These are phyloP conservation scores for Pantherophis alleghaniensis DNA, from an alignment of 2,797 vertebrate species.

Conservation along the genomic window DNA sequence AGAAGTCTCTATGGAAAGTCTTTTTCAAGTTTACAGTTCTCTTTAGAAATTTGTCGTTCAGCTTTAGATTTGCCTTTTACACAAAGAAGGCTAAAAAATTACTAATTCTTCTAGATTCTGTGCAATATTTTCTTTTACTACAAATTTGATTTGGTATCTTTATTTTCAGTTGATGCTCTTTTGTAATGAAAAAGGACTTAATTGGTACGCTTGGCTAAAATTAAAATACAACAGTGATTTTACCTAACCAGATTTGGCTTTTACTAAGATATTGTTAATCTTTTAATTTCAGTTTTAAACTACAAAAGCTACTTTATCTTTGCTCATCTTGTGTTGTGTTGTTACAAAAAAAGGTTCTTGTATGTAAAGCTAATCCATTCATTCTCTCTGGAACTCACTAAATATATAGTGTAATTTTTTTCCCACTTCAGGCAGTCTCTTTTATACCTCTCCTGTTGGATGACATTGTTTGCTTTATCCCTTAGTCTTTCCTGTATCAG, in stretches of 20 bases:
- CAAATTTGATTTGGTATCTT: not conserved
- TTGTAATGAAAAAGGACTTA: not conserved
- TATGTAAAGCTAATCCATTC: not conserved
- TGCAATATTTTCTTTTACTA: not conserved
- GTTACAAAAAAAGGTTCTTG: not conserved
- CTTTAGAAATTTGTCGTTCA: not conserved
- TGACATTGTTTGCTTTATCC: not conserved
- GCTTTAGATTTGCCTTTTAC: not conserved
- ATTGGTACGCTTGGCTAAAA: not conserved
- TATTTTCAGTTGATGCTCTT: not conserved
- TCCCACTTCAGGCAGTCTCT: not conserved
- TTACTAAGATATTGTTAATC: not conserved
- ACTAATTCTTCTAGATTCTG: not conserved
- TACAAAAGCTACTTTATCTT: not conserved
- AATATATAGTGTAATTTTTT: not conserved
- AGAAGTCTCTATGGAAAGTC: not conserved
- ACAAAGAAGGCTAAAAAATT: not conserved
- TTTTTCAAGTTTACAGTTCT: not conserved
- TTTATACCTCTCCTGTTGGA: not conserved
- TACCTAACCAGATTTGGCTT: not conserved
- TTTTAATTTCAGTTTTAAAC: not conserved
- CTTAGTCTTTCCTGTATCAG: not conserved
- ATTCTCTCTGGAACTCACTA: not conserved
- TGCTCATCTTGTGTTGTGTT: not conserved
- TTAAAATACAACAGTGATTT: not conserved